Percentiles rank a stretch among this genome's conserved stretches.
These are phyloP conservation scores for Gavia stellata DNA, from an alignment of 2,113 vertebrate species.

Conservation along the genomic window DNA sequence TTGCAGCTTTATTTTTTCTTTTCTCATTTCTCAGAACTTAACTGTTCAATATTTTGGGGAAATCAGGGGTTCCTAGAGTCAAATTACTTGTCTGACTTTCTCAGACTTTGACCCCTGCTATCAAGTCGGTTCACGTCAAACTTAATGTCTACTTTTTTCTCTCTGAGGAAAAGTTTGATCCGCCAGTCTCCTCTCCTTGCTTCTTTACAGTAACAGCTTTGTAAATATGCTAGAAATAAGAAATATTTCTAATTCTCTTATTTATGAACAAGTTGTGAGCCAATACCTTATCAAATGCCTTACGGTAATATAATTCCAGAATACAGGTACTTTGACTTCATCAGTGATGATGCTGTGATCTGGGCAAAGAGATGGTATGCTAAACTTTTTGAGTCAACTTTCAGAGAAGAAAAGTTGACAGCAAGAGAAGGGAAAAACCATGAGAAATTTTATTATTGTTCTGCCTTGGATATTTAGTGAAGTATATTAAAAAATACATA, in stretches of 20 bases:
- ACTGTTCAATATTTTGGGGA: neutral
- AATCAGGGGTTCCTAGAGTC: neutral
- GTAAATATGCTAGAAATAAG: neutral
- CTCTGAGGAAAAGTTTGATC: neutral
- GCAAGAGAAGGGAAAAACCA: neutral
- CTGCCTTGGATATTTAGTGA: neutral
- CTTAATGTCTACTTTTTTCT: neutral
- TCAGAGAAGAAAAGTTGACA: neutral
- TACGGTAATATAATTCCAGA: neutral
- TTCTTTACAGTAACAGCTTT: neutral
- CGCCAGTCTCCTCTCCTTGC: neutral
- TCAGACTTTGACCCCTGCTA: neutral
- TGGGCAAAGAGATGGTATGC: neutral
- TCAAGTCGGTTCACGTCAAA: neutral
- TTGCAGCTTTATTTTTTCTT: neutral
- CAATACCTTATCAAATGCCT: neutral
- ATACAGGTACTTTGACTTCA: neutral
- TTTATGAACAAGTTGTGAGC: neutral
- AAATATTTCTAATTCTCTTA: neutral
- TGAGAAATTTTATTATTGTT: neutral
- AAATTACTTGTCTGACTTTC: neutral
- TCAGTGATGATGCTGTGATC: neutral
- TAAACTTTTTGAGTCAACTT: neutral
- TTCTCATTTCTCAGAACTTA: neutral
- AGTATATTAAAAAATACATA: neutral